Percentiles rank a stretch among this genome's conserved stretches.
Evolutionary conservation across 92 coral and sea anemone species (phyloP).

Genomic region (Blastomussa wellsi): DNA sequence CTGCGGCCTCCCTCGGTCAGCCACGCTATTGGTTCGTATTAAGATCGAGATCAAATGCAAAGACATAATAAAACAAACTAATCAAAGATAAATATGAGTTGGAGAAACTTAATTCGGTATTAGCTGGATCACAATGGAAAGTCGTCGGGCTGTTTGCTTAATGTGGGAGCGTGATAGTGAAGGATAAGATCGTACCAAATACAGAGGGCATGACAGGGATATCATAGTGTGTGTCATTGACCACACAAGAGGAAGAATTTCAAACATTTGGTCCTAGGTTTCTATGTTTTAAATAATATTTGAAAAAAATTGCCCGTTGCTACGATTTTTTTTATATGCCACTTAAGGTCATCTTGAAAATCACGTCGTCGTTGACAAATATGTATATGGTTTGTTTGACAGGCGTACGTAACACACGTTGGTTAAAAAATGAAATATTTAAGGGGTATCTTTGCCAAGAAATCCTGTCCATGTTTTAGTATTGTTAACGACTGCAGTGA

Average conservation of each 20-base stretch:
- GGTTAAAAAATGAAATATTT: neutral
- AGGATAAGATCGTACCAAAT: neutral
- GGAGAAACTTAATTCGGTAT: neutral
- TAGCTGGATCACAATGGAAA: neutral
- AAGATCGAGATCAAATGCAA: neutral
- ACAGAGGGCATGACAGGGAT: conserved; percentile 19
- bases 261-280: neutral
- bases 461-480: neutral
- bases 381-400: neutral
- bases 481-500: neutral
- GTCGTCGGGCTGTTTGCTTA: neutral
- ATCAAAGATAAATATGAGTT: neutral
- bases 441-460: neutral
- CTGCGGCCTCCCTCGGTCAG: neutral
- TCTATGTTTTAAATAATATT: neutral
- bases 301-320: neutral
- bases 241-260: neutral
- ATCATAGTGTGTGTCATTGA: neutral
- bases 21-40: neutral
- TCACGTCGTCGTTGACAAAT: neutral
- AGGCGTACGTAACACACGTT: neutral
- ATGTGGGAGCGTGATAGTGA: neutral
- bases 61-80: neutral
- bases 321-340: neutral
- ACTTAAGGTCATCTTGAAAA: neutral